A percentile compares a stretch with the other conserved stretches of the same genome.
phyloP scores from a whole-genome alignment of 2,113 vertebrate genomes.

The Numenius arquata region DNA sequence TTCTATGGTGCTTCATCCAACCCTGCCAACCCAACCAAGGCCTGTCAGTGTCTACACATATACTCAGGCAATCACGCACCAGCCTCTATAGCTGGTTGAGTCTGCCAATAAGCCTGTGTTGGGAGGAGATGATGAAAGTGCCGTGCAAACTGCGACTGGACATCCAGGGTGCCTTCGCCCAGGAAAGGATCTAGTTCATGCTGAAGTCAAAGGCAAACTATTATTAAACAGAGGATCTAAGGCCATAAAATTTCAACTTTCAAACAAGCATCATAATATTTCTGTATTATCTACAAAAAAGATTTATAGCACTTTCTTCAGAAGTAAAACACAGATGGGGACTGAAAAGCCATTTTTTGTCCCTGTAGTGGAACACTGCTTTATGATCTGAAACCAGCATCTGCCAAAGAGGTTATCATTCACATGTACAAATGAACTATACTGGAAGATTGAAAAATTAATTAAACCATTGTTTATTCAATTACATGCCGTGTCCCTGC shows the following conservation, averaged over 20 bases:
- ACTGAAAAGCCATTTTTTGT: background rate
- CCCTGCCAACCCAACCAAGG: background rate
- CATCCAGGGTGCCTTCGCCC: background rate
- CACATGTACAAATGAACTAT: background rate
- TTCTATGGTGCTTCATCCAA: background rate
- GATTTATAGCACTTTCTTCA: background rate
- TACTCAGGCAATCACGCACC: fast-evolving
- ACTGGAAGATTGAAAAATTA: background rate
- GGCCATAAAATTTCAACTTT: background rate
- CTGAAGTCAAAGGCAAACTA: background rate
- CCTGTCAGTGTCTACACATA: background rate
- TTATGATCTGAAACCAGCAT: background rate
- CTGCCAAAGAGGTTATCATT: background rate
- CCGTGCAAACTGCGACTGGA: background rate
- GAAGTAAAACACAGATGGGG: background rate
- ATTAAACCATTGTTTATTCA: conserved; percentile 24
- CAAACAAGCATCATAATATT: background rate
- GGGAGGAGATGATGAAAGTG: background rate
- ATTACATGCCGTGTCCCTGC: background rate
- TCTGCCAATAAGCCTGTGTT: fast-evolving
- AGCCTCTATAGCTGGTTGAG: fast-evolving
- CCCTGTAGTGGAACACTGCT: background rate
- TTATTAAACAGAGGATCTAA: background rate
- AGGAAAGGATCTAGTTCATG: background rate
- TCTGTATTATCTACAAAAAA: background rate